Conservation (phyloP, 2,888 invertebrate species). For the Diploptera punctata region DNA sequence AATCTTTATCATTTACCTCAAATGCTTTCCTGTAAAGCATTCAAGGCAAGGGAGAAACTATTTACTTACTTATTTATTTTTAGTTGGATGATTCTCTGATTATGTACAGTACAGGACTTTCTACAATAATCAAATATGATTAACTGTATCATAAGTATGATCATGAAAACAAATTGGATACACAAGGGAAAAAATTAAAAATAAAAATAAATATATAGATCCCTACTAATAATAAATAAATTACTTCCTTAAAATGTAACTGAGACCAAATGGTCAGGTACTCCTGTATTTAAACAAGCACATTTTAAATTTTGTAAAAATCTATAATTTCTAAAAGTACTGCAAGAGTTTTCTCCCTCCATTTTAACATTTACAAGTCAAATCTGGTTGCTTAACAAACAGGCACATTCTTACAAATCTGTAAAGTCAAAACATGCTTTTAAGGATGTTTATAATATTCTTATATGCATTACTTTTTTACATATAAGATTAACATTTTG, state of each 20-base stretch:
- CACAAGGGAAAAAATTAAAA: slow-evolving; percentile 10
- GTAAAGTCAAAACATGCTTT: too few relatives aligned
- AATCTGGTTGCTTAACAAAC: too few relatives aligned
- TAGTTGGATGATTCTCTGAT: not conserved
- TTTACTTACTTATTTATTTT: not conserved
- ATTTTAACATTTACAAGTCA: too few relatives aligned
- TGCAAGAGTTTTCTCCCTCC: too few relatives aligned
- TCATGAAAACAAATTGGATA: slow-evolving; percentile 5
- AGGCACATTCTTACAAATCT: too few relatives aligned
- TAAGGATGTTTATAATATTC: too few relatives aligned
- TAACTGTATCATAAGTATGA: not conserved
- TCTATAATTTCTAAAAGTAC: too few relatives aligned
- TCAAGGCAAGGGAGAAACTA: not conserved
- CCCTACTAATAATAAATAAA: slow-evolving; percentile 3
- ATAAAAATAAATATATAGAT: too few relatives aligned
- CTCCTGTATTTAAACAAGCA: slow-evolving; percentile 7
- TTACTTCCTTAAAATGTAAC: slow-evolving; percentile 1
- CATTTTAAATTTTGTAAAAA: too few relatives aligned
- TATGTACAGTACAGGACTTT: not conserved
- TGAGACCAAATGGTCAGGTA: slow-evolving; percentile 20
- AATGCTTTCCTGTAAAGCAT: not conserved
- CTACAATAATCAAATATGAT: too few relatives aligned
- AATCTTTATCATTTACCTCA: not conserved
- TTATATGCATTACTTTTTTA: too few relatives aligned
- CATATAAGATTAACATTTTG: too few relatives aligned